These are phyloP conservation scores for Trididemnum clinides DNA, from an alignment of 23 tunicate genomes.

Conservation along the genomic window DNA sequence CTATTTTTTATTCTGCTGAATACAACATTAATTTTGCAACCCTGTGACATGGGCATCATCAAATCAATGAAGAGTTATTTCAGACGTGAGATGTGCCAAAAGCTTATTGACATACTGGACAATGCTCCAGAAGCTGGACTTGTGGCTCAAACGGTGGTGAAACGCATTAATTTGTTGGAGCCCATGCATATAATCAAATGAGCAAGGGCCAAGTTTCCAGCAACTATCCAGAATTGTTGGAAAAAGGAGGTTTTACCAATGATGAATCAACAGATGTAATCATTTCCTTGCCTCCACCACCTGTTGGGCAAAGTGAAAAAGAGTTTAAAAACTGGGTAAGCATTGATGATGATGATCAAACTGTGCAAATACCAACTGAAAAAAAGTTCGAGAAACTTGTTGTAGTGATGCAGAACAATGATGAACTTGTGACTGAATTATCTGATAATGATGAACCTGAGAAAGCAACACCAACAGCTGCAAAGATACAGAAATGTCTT, in stretches of 20 bases:
- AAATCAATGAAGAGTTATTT: too few relatives aligned
- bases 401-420: too few relatives aligned
- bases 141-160: conserved; percentile 26
- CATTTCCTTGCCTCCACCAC: conserved; percentile 28
- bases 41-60: too few relatives aligned
- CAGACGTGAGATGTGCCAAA: conserved; percentile 26
- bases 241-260: too few relatives aligned
- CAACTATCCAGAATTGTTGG: conserved; percentile 20
- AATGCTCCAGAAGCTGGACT: conserved; percentile 17
- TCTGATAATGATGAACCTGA: too few relatives aligned
- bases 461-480: too few relatives aligned
- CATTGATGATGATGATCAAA: conserved; percentile 14
- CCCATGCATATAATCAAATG: conserved; percentile 25
- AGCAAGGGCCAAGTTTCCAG: conserved; percentile 29
- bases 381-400: too few relatives aligned
- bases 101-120: conserved; percentile 18
- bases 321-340: too few relatives aligned
- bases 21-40: too few relatives aligned
- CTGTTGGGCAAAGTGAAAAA: conserved; percentile 32
- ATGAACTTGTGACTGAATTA: too few relatives aligned
- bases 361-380: not conserved
- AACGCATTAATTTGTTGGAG: too few relatives aligned
- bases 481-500: too few relatives aligned
- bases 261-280: conserved; percentile 20
- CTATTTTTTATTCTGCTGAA: conserved; percentile 28